Evolutionary conservation across 1,140 invertebrate species (phyloP).

Genomic region (Octopus bimaculoides): DNA sequence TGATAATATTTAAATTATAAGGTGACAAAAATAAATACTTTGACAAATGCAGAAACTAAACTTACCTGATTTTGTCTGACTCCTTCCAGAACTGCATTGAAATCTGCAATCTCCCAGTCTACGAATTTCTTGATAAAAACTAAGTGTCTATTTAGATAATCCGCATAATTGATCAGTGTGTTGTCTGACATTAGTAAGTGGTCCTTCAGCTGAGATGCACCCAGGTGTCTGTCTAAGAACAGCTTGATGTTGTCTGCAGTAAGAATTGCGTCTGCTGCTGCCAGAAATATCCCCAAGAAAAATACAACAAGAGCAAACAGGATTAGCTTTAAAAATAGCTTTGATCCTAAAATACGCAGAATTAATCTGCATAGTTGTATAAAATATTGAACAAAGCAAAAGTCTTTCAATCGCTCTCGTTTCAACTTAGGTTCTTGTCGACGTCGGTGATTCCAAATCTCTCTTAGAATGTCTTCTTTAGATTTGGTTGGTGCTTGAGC

Average conservation of each 20-base stretch:
- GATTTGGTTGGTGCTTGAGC: constrained; percentile 6
- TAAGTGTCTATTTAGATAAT: constrained; percentile 13
- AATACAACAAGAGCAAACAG: constrained; percentile 14
- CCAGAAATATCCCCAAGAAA: constrained; percentile 10
- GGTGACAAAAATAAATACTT: too few relatives aligned
- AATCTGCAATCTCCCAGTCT: constrained; percentile 14
- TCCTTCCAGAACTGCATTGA: constrained; percentile 11
- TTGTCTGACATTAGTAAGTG: constrained; percentile 13
- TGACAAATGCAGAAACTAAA: not conserved
- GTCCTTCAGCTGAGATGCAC: constrained; percentile 8
- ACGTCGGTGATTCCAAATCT: constrained; percentile 15
- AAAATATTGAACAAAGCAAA: constrained; percentile 14
- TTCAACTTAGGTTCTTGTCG: constrained; percentile 13
- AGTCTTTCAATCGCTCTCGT: constrained; percentile 12
- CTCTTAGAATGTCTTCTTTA: constrained; percentile 14
- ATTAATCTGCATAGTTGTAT: constrained; percentile 7
- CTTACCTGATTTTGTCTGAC: constrained; percentile 11
- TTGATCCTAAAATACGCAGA: constrained; percentile 10
- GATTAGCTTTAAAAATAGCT: constrained; percentile 13
- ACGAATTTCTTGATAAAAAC: constrained; percentile 13
- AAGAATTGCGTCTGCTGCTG: not conserved
- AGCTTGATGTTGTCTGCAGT: constrained; percentile 14
- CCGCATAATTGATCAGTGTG: constrained; percentile 6
- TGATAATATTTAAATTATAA: too few relatives aligned
- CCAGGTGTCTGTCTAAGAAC: constrained; percentile 11